Evolutionary conservation across 2,888 invertebrate genomes (phyloP).

Genomic region (Sturmia bella): DNA sequence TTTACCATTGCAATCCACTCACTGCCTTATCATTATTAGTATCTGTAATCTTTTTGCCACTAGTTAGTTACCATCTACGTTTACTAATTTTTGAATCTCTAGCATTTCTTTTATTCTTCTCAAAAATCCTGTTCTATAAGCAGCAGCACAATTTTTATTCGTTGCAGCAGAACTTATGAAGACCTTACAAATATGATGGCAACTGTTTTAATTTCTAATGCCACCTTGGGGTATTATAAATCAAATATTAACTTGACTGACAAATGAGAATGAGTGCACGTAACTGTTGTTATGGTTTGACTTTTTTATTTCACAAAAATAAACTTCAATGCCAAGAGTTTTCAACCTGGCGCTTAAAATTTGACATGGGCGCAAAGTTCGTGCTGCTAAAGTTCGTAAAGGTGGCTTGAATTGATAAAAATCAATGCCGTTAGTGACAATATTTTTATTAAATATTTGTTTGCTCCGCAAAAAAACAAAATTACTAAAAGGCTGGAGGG

Average conservation of each 20-base stretch:
- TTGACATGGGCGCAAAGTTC: slow-evolving; percentile 17
- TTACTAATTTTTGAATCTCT: no score
- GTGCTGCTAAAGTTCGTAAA: slow-evolving; percentile 52
- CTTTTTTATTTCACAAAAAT: background rate
- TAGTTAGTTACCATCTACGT: no score
- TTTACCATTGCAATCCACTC: no score
- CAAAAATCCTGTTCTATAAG: no score
- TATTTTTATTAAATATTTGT: slow-evolving; percentile 33
- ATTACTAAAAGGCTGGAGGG: background rate
- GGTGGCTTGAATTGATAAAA: slow-evolving; percentile 51
- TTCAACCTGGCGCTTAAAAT: background rate
- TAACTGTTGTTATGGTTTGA: slow-evolving; percentile 1
- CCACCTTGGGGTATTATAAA: slow-evolving; percentile 52
- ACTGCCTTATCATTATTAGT: no score
- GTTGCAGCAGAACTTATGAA: background rate
- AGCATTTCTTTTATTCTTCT: no score
- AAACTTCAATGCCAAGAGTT: background rate
- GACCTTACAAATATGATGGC: background rate
- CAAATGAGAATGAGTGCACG: no score
- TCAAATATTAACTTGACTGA: slow-evolving; percentile 51
- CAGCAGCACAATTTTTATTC: background rate
- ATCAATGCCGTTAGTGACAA: slow-evolving; percentile 53
- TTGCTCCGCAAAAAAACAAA: background rate
- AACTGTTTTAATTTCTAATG: slow-evolving; percentile 37
- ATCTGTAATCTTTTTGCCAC: no score